Evolutionary conservation across 2,797 vertebrate species (phyloP), one percentile per base, ranked within the genome.

Genomic region (Rhynchonycteris naso): DNA sequence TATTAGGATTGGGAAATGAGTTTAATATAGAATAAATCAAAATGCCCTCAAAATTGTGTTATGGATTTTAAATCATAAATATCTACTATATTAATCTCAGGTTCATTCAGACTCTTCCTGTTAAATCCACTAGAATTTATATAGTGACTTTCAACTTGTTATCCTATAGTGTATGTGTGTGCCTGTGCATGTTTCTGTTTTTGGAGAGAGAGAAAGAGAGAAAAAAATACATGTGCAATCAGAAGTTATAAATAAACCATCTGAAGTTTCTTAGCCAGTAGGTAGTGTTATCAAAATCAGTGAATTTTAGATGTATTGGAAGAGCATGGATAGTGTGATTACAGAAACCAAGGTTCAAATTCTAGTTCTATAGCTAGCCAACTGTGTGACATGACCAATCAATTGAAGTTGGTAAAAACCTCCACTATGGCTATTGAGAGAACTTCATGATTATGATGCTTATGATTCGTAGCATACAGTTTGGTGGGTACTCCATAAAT

Each of bases 21-120:
- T 74, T 97, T 96, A 88, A 88, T 94, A 85, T 83, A 90, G 81
- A 95, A 96, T 96, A 97, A 97, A 96, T 97, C 95, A 96, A 71
- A 83, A 78, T 91, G 92, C 15, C 91, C 86, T 96, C 87, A 96
- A 86, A 96, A 61, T 82, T 94, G 71, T 68, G 96, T 90, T 95
- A 90, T 97, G 82, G 80, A 92, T 91, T 95, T 97, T 87, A 97
- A 96, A 91, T 90, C 88, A 72, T 71, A 97, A 95, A 95, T 38
- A 22, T 74, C 76, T 95, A 65, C 65, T 92, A 16, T 95, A 94
- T 97, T 94, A 93, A 94, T 95, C 92, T 97, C 90, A 91, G 79
- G 92, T 95, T 89, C 13, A 87, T 72, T 89, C 63, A 72, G 78
- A 93, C 13, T 59, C 59, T 89, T 91, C 92, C 65, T 54, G 47